Conservation (phyloP, 2,113 vertebrate species). For the Phylloscopus trochiloides region DNA sequence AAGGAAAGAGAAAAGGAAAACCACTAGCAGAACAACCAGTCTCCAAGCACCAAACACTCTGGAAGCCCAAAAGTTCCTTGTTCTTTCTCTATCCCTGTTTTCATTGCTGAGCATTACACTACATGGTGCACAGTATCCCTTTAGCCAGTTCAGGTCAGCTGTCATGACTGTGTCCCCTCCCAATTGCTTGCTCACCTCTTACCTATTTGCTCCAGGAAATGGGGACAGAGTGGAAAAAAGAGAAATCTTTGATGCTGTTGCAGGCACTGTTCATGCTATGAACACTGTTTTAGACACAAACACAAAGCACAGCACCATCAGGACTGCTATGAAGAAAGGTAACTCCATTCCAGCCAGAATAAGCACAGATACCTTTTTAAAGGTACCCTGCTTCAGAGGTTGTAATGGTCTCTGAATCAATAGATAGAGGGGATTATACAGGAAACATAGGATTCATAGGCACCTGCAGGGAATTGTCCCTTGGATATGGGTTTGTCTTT, state of each 20-base stretch:
- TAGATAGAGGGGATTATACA: background rate
- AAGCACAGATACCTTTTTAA: background rate
- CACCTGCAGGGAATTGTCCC: background rate
- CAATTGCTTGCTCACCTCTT: background rate
- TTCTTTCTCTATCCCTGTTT: background rate
- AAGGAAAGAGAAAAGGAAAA: background rate
- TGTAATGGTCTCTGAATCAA: background rate
- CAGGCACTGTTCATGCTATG: background rate
- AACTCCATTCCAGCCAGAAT: background rate
- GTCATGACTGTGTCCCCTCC: background rate
- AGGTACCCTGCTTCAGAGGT: background rate
- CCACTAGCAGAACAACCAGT: background rate
- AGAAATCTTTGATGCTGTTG: background rate
- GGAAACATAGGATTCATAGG: background rate
- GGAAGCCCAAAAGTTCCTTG: background rate
- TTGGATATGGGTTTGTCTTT: background rate
- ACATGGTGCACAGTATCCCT: background rate
- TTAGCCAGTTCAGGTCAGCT: background rate
- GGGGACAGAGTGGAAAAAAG: background rate
- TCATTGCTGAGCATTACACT: background rate
- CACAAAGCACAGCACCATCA: background rate
- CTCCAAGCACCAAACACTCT: background rate
- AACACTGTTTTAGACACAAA: background rate
- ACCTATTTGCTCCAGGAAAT: background rate
- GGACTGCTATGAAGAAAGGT: background rate